Conservation (phyloP, 2,888 invertebrate genomes). For the Allygus modestus region DNA sequence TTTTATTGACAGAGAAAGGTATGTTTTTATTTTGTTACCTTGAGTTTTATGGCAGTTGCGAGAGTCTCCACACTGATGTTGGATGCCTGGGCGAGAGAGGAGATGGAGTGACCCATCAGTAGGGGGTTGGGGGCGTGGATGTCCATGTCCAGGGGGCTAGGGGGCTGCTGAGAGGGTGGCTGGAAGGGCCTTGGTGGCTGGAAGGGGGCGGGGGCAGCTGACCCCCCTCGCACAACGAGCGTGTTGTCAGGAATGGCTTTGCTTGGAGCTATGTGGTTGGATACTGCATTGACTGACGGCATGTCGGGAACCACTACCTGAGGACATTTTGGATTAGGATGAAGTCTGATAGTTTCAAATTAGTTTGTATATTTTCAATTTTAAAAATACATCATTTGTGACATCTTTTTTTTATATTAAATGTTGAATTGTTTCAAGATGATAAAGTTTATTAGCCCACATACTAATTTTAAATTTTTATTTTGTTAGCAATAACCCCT, state of each 20-base stretch:
- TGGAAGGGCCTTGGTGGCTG: constrained; percentile 15
- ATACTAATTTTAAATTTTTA: too few relatives aligned
- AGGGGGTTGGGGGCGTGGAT: constrained; percentile 68
- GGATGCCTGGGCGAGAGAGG: constrained; percentile 82
- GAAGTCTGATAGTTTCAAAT: too few relatives aligned
- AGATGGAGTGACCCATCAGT: constrained; percentile 76
- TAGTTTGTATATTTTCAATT: too few relatives aligned
- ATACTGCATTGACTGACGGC: constrained; percentile 42
- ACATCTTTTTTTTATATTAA: too few relatives aligned
- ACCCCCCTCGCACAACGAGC: constrained; percentile 64
- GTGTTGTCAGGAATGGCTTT: constrained; percentile 61
- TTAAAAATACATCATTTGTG: too few relatives aligned
- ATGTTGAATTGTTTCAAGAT: too few relatives aligned
- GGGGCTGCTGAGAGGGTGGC: constrained; percentile 16
- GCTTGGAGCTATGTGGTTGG: neutral
- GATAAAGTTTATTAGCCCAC: too few relatives aligned
- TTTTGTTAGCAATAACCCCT: too few relatives aligned
- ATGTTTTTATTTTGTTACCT: constrained; percentile 53
- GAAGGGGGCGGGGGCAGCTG: constrained; percentile 46
- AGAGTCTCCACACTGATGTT: constrained; percentile 89
- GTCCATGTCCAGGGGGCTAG: constrained; percentile 65
- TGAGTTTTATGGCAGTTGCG: constrained; percentile 81
- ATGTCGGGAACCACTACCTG: constrained; percentile 62
- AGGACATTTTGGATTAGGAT: neutral
- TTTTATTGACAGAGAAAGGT: too few relatives aligned